Evolutionary conservation across 2,888 invertebrate genomes (phyloP), one percentile per base, ranked within the genome.

Genomic region (Marasmarcha lunaedactyla): DNA sequence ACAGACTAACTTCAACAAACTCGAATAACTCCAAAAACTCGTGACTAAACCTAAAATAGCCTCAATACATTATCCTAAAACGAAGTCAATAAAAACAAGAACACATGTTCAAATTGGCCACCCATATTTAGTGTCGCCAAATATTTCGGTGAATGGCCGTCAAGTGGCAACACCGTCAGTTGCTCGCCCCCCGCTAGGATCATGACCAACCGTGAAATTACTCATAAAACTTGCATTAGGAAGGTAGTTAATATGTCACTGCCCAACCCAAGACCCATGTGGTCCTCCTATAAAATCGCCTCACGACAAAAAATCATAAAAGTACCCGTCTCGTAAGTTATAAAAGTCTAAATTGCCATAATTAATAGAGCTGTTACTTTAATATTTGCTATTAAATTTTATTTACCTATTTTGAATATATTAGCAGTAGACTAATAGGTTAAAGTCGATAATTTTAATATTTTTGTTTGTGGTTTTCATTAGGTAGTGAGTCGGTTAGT

Each of bases 211-310:
- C 77, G 71, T 78, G 77, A 79, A 78, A 77, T 77, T 67, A 71
- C 67, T 76, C 78, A 67, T 79, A 77, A 79, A 78, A 76, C 66
- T 66, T 68, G 55, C 73, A 77, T 78, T 77, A 78, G 73, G 61
- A 54, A 54, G 64, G 62, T 65, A 60, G 65, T 74, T 71, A 73
- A 70, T 67, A 66, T 59, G 20, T 20, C 3, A 20, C 20, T 5
- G 20, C 63, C 50, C 55, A 30, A 34, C 57, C 57, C 58, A 54
- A 59, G 58, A 63, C 67, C 71, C 76, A 77, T 71, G 68, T 77
- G 74, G 68, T 63, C 59, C 56, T 59, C 60, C 67, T 70, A 58
- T 77, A 72, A 73, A 71, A 55, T 58, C 54, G 54, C 58, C 47
- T 42, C 40, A 42, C 46, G 50, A 59, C 54, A 51, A 63, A 54